Evolutionary conservation across 2,888 invertebrate genomes (phyloP).

Genomic region (Ophion obscuratus): DNA sequence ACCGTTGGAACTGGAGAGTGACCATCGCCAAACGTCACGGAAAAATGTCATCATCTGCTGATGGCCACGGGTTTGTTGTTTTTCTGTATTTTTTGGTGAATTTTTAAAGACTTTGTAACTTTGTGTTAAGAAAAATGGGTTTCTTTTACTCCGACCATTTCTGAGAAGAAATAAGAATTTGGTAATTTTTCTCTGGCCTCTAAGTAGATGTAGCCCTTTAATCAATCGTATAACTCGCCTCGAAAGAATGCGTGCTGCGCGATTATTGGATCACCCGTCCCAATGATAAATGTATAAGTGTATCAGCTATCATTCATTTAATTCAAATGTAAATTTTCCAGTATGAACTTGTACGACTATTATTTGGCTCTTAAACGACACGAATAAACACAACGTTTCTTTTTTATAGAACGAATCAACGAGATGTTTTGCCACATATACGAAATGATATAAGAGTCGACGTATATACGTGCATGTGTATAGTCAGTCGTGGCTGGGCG

Average conservation of each 20-base stretch:
- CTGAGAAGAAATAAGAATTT: no score
- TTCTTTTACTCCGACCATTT: no score
- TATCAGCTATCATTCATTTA: not conserved
- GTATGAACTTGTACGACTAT: not conserved
- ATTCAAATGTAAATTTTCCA: not conserved
- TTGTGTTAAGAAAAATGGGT: no score
- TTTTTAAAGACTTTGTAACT: no score
- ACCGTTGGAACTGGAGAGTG: no score
- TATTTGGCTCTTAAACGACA: not conserved
- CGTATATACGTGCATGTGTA: not conserved
- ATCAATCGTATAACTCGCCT: not conserved
- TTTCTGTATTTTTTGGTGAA: no score
- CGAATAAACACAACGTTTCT: not conserved
- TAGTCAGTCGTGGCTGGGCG: constrained; percentile 17
- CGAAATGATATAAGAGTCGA: not conserved
- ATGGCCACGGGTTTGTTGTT: no score
- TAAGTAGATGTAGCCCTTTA: no score
- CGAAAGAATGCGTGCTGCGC: not conserved
- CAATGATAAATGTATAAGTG: not conserved
- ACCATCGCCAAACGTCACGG: no score
- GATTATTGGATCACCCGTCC: not conserved
- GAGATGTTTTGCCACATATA: not conserved
- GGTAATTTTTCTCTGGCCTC: no score
- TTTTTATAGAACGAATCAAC: not conserved
- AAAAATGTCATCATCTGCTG: no score